Percentiles rank a stretch among this genome's conserved stretches.
Evolutionary conservation across 2,888 invertebrate species (phyloP).

Genomic region (Apodemia duryi): DNA sequence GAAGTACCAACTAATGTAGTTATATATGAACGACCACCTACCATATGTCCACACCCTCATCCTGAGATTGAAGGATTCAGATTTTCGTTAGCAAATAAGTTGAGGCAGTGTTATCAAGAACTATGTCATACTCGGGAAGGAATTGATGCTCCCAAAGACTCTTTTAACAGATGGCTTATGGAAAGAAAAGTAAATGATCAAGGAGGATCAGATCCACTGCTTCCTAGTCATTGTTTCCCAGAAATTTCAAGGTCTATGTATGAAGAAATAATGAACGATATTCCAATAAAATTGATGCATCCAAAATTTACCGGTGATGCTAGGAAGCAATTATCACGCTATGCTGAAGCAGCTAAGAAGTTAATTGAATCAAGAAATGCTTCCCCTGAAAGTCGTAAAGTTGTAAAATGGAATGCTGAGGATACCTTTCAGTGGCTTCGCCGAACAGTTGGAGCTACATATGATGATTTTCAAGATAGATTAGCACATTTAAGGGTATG

Average conservation of each 20-base stretch:
- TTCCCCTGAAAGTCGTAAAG: conserved; percentile 95
- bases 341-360: conserved; percentile 97
- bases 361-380: conserved; percentile 97
- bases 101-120: conserved; percentile 95
- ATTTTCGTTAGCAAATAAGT: conserved; percentile 88
- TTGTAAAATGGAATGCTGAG: conserved; percentile 99
- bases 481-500: conserved; percentile 89
- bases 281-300: conserved; percentile 96
- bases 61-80: conserved; percentile 95
- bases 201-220: conserved; percentile 91
- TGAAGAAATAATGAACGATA: conserved; percentile 98
- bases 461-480: conserved; percentile 94
- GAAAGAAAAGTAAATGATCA: conserved; percentile 95
- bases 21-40: conserved; percentile 91
- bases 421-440: conserved; percentile 98
- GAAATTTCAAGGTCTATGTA: conserved; percentile 97
- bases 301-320: conserved; percentile 98
- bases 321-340: conserved; percentile 93
- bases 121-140: conserved; percentile 94
- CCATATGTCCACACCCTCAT: conserved; percentile 93
- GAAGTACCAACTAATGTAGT: conserved; percentile 95
- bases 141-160: conserved; percentile 97
- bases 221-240: conserved; percentile 94
- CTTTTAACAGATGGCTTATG: conserved; percentile 97
- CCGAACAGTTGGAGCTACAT: conserved; percentile 94